These are phyloP conservation scores for Brevipalpus yothersi DNA, from an alignment of 1,140 invertebrate genomes.

Conservation along the genomic window DNA sequence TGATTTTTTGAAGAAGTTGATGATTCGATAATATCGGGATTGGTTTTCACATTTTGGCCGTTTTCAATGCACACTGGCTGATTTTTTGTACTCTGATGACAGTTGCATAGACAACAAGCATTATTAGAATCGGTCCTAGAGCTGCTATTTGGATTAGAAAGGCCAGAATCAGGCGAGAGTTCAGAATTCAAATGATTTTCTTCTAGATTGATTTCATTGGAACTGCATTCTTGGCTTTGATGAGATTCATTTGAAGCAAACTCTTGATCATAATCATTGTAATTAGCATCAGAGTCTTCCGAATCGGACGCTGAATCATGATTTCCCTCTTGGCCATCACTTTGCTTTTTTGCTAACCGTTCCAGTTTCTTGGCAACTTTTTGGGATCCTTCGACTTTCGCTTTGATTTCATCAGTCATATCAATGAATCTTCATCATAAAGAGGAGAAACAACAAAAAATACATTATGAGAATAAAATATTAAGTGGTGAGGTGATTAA, in stretches of 20 bases:
- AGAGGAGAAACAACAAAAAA: background rate
- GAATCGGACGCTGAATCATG: conserved; percentile 1
- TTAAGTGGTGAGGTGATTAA: too few relatives aligned
- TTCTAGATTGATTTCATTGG: background rate
- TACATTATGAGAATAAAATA: too few relatives aligned
- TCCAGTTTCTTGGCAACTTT: conserved; percentile 81
- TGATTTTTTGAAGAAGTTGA: background rate
- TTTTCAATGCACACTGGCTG: background rate
- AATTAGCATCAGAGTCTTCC: background rate
- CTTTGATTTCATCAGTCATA: conserved; percentile 73
- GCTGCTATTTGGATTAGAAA: background rate
- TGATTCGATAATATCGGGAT: background rate
- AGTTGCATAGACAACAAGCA: background rate
- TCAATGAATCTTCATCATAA: conserved; percentile 41
- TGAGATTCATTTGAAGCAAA: background rate
- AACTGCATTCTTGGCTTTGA: background rate
- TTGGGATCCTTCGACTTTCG: conserved; percentile 65
- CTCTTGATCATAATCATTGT: background rate
- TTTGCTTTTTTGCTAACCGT: conserved; percentile 39
- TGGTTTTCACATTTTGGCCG: background rate
- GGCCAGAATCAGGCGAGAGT: background rate
- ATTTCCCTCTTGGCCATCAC: conserved; percentile 10
- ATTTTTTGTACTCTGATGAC: background rate
- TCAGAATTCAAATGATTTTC: background rate
- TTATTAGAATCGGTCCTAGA: background rate